Evolutionary conservation across 1,140 invertebrate species (phyloP), one percentile per base, ranked within the genome.

Genomic region (Drosophila jambulina): DNA sequence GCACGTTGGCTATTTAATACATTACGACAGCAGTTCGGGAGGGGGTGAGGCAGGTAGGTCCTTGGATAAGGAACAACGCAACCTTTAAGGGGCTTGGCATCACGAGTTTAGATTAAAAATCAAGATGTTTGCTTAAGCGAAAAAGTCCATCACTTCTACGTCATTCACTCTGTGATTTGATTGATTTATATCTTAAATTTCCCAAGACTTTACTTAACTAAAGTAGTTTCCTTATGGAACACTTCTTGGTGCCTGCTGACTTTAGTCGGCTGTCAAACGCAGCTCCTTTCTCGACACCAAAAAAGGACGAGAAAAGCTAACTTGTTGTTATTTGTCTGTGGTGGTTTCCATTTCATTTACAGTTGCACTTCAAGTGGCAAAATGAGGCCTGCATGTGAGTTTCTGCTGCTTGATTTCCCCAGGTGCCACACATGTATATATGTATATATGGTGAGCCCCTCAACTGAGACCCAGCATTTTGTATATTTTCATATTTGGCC

Each of bases 321-420:
- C 48, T 70, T 78, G 67, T 83, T 81, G 67, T 88, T 88, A 71
- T 74, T 84, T 72, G 75, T 85, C 42, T 90, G 84, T 60, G 84
- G 85, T 79, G 56, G 81, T 67, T 90, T 88, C 81, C 85, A 79
- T 88, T 88, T 90, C 84, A 81, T 84, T 88, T 90, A 72, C 84
- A 90, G 81, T 75, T 69, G 68, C 78, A 67, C 58, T 72, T 67
- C 23, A 64, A 67, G 38, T 65, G 45, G 38, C 64, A 59, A 38
- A 54, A 49, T 45, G 19, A 49, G 64, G 84, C 80, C 63, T 74
- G 80, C 65, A 68, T 61, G 59, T 45, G 76, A 87, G 59, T 65
- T 43, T 60, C 54, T 69, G 60, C 77, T 65, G 60, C 85, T 57
- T 87, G 80, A 87, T 87, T 87, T 87, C 83, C 82, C 83, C 80